Evolutionary conservation across 2,888 invertebrate genomes (phyloP), one percentile per base, ranked within the genome.

Genomic region (Cyrtodaria siliqua): DNA sequence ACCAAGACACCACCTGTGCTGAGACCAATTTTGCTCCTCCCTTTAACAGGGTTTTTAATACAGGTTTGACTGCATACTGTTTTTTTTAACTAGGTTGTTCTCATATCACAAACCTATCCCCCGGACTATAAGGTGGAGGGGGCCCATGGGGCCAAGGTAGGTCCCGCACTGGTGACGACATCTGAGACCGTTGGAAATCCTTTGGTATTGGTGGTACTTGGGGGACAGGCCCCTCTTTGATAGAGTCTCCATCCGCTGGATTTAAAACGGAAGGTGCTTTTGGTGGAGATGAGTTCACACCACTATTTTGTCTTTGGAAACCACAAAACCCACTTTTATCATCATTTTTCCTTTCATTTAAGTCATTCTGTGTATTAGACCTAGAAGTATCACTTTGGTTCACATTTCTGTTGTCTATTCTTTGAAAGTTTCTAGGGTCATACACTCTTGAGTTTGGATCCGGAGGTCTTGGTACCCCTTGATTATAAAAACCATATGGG

Each of bases 131-230:
- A 2, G 79, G 75, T 2, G 79, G 79, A 12, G 79, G 79, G 6
- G 75, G 75, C 14, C 69, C 72, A 53, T 80, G 75, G 27, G 79
- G 79, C 79, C 79, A 80, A 1, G 72, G 72, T n/a, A 64, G 38
- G 16, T 75, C 71, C 23, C 44, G 49, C 12, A 38, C 40, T 20
- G 59, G 64, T 12, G 67, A 55, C 18, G 50, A n/a, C 27, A 44
- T 55, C 61, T 55, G 68, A 2, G 71, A 40, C 20, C 42, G 63
- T 16, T 38, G 20, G 14, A 64, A 56, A 12, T 56, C 40, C 38
- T 56, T 69, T 24, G 78, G 78, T 53, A 73, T 52, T 18, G 73
- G 73, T 12, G 80, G 80, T 20, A 80, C 80, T 50, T 80, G 80
- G 8, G 80, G 80, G 20, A 74, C 63, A 3, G 80, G 80, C 3